These are phyloP conservation scores for Psix sp. DNA, from an alignment of 1,140 invertebrate species.

Conservation along the genomic window DNA sequence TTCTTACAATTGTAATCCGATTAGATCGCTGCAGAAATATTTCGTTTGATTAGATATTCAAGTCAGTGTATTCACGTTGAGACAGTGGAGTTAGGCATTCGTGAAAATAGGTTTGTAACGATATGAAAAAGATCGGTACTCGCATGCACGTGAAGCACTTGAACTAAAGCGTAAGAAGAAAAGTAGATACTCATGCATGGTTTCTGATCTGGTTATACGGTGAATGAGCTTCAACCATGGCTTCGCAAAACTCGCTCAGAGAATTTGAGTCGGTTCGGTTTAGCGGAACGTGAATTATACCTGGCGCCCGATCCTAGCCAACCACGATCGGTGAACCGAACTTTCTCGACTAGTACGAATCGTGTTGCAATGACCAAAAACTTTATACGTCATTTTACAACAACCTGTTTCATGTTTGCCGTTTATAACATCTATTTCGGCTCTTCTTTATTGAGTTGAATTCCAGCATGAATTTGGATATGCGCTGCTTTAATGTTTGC, in stretches of 20 bases:
- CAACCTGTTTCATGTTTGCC: constrained; percentile 39
- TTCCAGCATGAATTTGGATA: constrained; percentile 33
- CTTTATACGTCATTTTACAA: constrained; percentile 47
- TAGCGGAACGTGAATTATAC: constrained; percentile 19
- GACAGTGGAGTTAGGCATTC: too few species aligned
- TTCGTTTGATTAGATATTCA: too few species aligned
- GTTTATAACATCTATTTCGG: constrained; percentile 22
- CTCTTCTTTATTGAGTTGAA: constrained; percentile 39
- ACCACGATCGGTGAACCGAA: constrained; percentile 11
- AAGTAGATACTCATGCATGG: constrained; percentile 76
- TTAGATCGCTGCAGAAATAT: too few species aligned
- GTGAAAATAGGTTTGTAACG: background rate
- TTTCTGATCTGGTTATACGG: constrained; percentile 76
- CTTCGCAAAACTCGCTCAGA: constrained; percentile 60
- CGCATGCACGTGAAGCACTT: constrained; percentile 70
- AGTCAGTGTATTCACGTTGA: too few species aligned
- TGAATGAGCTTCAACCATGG: constrained; percentile 62
- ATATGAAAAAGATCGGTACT: constrained; percentile 34
- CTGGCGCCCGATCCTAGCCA: constrained; percentile 8
- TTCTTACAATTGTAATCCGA: too few species aligned
- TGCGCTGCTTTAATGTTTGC: constrained; percentile 25
- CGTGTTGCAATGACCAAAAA: constrained; percentile 33
- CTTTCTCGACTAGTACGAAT: constrained; percentile 38
- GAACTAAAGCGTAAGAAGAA: constrained; percentile 73
- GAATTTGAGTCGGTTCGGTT: constrained; percentile 30